Percentiles rank a stretch among this genome's conserved stretches.
These are phyloP conservation scores for Papilio gigon DNA, from an alignment of 2,888 invertebrate species.

Conservation along the genomic window DNA sequence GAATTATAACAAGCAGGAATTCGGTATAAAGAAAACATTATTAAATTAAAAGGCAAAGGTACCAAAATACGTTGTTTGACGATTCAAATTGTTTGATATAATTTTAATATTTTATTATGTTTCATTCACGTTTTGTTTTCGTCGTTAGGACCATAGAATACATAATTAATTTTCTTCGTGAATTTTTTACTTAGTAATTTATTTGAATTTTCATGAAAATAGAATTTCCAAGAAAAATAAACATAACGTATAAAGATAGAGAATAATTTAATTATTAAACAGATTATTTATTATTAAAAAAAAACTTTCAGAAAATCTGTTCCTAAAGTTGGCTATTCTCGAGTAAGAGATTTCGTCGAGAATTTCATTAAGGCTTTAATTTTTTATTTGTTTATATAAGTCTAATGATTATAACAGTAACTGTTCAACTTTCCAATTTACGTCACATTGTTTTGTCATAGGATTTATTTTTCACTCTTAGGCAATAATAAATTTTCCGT, in stretches of 20 bases:
- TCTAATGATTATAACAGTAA: too few relatives aligned
- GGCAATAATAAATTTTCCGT: constrained; percentile 3
- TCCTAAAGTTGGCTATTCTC: too few relatives aligned
- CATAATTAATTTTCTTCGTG: constrained; percentile 3
- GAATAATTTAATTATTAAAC: background rate
- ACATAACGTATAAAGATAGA: background rate
- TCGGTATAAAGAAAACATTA: too few relatives aligned
- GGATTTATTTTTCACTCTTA: too few relatives aligned
- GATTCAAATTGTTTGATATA: constrained; percentile 1
- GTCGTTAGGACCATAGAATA: constrained; percentile 1
- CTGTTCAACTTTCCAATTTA: too few relatives aligned
- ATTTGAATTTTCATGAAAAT: background rate
- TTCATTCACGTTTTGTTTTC: background rate
- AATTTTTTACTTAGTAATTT: background rate
- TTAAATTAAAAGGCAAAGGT: too few relatives aligned
- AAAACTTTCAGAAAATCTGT: background rate
- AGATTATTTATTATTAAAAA: background rate
- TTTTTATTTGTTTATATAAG: too few relatives aligned
- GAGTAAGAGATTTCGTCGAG: too few relatives aligned
- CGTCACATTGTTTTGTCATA: too few relatives aligned
- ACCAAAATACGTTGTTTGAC: background rate
- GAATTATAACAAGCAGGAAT: too few relatives aligned
- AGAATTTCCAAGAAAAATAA: background rate
- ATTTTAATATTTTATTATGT: background rate
- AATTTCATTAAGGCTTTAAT: background rate